Base-by-base conservation (phyloP, 2,888 invertebrate genomes). In the Plebejus melissa region DNA sequence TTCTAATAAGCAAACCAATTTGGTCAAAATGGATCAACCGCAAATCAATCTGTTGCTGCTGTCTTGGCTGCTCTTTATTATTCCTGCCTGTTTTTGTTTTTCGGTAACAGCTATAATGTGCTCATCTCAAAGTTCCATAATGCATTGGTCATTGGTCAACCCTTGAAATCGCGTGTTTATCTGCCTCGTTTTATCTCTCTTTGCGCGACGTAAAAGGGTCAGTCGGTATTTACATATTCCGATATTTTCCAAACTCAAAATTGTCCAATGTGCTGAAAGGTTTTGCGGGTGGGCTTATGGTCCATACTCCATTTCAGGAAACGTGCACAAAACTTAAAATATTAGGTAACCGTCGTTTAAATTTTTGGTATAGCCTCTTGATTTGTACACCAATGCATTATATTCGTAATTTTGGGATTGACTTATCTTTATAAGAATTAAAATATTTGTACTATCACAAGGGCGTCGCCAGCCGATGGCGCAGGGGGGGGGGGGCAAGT, bases 121-220 rank as follows among this genome's bases (percentile, higher is more conserved):
- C 16, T 13, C 32, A 32, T 65, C 36, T 65, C 13, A 36, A 32
- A 36, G 65, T 65, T 65, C 65, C 32, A 32, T 65, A 65, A 65
- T 32, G 65, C 65, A 65, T 65, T 65, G 65, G 13, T 36, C 32
- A 65, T 65, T 65, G 65, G 13, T 36, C 32, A 65, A 65, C 65
- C 32, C 32, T 36, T 36, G 65, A 65, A 36, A 65, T 32, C 65
- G 65, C 65, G 32, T 32, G 13, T 65, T 65, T 5, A 65, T 65
- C 32, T 65, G 65, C 65, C 7, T 65, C 65, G 32, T 13, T 65
- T 65, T 36, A 32, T 65, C 32, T 13, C 7, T 28, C 60, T 60
- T 60, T 65, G 32, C 32, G 11, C 32, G 16, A 36, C 32, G 65
- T 65, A 65, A 65, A 32, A 65, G 65, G 65, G 65, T 32, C 65